phyloP scores from a whole-genome alignment of 2,113 vertebrate species.

The Sceloporus undulatus region DNA sequence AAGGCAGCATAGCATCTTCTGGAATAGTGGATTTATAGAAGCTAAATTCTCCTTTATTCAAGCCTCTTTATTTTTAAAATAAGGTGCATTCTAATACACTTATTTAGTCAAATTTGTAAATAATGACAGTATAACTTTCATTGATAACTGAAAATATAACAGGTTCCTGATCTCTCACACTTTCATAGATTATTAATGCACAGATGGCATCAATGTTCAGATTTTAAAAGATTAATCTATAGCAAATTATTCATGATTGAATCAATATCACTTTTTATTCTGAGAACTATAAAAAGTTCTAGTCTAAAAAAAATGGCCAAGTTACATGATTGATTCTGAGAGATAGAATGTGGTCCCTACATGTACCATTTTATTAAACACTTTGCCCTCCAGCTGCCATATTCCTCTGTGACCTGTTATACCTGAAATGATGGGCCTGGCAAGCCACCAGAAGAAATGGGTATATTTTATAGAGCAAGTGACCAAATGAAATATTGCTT shows the following conservation, averaged over 20 bases:
- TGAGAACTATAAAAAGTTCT: background rate
- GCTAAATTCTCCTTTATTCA: background rate
- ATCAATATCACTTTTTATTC: background rate
- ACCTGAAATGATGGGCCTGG: background rate
- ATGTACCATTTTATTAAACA: background rate
- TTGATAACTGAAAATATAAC: background rate
- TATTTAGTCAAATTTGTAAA: background rate
- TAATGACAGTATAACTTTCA: background rate
- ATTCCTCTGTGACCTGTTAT: background rate
- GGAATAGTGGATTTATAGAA: background rate
- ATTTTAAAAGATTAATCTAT: conserved; percentile 19
- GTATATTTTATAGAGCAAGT: background rate
- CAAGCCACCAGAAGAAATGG: background rate
- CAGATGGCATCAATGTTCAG: too few relatives aligned
- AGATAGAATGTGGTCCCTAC: background rate
- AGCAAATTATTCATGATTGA: background rate
- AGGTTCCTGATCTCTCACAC: background rate
- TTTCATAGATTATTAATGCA: background rate
- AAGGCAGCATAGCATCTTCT: background rate
- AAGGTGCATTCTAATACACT: background rate
- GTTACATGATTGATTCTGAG: background rate
- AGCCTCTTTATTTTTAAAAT: background rate
- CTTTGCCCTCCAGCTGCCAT: background rate
- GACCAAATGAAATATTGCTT: conserved; percentile 1
- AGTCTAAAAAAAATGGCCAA: background rate